Evolutionary conservation across 1,140 invertebrate species (phyloP), one percentile per base, ranked within the genome.

Genomic region (Magallana ariakensis): DNA sequence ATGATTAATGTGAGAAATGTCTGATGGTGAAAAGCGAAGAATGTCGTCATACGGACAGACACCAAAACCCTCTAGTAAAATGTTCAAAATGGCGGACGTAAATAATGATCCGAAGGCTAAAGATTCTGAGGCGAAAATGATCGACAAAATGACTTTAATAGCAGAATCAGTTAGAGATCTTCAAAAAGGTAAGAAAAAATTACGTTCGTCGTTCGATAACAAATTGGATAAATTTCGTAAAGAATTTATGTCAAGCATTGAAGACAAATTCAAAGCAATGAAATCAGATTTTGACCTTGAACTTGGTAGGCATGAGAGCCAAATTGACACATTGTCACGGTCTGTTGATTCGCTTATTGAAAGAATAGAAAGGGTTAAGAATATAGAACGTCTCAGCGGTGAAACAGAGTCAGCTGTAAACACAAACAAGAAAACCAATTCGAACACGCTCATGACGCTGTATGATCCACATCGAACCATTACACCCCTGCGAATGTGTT

Each of bases 241-340:
- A 11, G 58, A 60, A 60, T 60, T 60, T 60, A 60, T 60, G 58
- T 10, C 58, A 11, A 60, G 58, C 58, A 60, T 60, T 11, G 58
- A 60, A 11, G 58, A 60, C n/a, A 60, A 60, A 60, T 60, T 60
- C n/a, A 60, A 60, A 60, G 58, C 58, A 10, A 60, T 60, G 58
- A 60, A 60, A 60, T 11, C 10, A 11, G 58, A 60, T 60, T 11
- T 60, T 60, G 58, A 60, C 58, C 58, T 60, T 60, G 58, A 60
- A 60, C n/a, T 60, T n/a, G 58, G 10, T 11, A 54, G 33, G n/a
- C 75, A 80, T 3, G 0, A 46, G 53, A 19, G 53, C 26, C 9
- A 80, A 54, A 80, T 80, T 8, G 70, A 80, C 11, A n/a, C 70
- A 1, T 22, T 80, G 70, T 80, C 70, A 80, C 70, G 53, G 75